Evolutionary conservation across 1,140 invertebrate genomes (phyloP), one percentile per base, ranked within the genome.

Genomic region (Lordiphosa stackelbergi): DNA sequence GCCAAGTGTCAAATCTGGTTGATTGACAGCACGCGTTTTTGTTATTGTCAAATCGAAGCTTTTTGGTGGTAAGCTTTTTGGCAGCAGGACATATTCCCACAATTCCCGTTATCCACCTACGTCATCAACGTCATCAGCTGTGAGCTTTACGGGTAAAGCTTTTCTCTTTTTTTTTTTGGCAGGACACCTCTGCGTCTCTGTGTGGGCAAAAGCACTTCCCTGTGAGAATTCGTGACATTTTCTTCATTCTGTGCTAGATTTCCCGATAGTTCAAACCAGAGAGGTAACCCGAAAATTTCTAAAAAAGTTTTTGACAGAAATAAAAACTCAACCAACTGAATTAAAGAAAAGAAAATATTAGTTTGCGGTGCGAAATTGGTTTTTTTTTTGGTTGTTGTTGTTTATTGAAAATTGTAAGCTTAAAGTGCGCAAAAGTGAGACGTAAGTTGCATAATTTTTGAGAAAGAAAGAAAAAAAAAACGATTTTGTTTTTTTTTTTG

Each of bases 191-290:
- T 19, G 11, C 10, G 13, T 9, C 31, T 37, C n/a, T 22, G 0
- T 13, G 12, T 34, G 7, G 28, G 5, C 12, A 10, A 77, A 84
- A 83, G 77, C 78, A 64, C 66, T 84, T 73, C 28, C 61, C 62
- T 73, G 64, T 64, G 69, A 56, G 37, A 70, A 57, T 78, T 73
- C 59, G 48, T 64, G 57, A 72, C 69, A 69, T 81, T 68, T 57
- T 56, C 68, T 63, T 85, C 83, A 85, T 85, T 85, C 83, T 85
- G 83, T 73, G 55, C 65, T 79, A 78, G 83, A 81, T 85, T 85
- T 85, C 84, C 83, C 83, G 77, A 85, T 85, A 85, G 84, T 79
- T 79, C 83, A 55, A 83, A 84, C 70, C 77, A 83, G 77, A 83
- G 77, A 73, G 77, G 78, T 78, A 64, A 60, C n/a, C 58, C 41